Conservation (phyloP, 2,113 vertebrate genomes). For the Alethe diademata region DNA sequence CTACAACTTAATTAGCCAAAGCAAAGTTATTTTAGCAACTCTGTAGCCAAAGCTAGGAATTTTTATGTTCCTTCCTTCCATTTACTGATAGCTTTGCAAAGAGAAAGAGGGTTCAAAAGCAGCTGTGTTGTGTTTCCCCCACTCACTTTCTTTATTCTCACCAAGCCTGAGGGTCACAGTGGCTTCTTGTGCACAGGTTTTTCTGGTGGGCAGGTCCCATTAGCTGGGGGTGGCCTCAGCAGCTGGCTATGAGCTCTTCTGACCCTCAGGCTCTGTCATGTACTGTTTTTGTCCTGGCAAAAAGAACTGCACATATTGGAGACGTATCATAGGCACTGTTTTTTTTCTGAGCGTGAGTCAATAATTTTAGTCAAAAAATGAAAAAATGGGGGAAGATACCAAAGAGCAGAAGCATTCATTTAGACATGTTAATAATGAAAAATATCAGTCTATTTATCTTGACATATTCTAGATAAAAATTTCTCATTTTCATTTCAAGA, state of each 20-base stretch:
- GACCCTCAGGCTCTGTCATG: background rate
- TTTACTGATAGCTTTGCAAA: background rate
- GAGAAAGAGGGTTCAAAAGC: background rate
- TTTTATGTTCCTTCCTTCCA: background rate
- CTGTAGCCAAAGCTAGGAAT: background rate
- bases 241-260: background rate
- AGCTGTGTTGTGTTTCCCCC: background rate
- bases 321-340: background rate
- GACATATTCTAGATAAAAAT: background rate
- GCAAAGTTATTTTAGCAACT: background rate
- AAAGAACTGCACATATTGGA: background rate
- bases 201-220: background rate
- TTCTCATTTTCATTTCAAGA: constrained; percentile 27
- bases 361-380: background rate
- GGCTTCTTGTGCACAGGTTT: background rate
- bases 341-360: background rate
- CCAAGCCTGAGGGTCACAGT: background rate
- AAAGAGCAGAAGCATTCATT: background rate
- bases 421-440: constrained; percentile 16
- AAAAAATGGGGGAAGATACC: background rate
- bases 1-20: background rate
- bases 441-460: background rate
- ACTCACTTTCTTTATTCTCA: background rate
- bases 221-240: background rate
- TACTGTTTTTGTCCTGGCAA: background rate